phyloP scores from a whole-genome alignment of 2,888 invertebrate species.

The Syrista parreyssii region DNA sequence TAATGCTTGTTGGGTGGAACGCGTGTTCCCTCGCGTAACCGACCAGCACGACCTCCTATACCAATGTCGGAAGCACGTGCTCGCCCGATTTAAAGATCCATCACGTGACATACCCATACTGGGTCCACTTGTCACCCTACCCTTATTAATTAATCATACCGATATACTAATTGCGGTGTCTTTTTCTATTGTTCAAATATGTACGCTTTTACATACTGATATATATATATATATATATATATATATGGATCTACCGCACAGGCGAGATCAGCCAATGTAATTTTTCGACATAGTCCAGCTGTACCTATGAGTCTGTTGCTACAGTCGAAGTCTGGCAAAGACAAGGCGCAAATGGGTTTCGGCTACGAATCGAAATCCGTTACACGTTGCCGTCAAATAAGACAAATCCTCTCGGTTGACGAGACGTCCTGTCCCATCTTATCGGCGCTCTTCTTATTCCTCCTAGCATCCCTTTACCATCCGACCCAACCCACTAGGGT shows the following conservation, averaged over 20 bases:
- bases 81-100: slow-evolving; percentile 11
- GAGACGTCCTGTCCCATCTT: slow-evolving; percentile 14
- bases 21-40: slow-evolving; percentile 15
- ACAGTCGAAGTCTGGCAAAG: no score
- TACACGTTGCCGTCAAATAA: slow-evolving; percentile 22
- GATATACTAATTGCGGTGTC: no score
- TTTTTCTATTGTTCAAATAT: no score
- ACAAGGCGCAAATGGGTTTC: neutral
- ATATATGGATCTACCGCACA: no score
- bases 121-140: no score
- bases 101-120: no score
- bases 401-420: slow-evolving; percentile 25
- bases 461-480: slow-evolving; percentile 9
- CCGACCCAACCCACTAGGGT: neutral
- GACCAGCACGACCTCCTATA: neutral
- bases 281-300: no score
- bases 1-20: slow-evolving; percentile 48
- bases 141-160: no score
- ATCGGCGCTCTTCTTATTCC: slow-evolving; percentile 9
- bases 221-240: no score
- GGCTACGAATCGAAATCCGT: slow-evolving; percentile 20
- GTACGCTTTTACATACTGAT: no score
- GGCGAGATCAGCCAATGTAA: no score
- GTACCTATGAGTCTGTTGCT: no score
- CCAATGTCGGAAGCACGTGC: slow-evolving; percentile 34